Conservation (phyloP, 2,888 invertebrate genomes). For the Pedicia rivosa region DNA sequence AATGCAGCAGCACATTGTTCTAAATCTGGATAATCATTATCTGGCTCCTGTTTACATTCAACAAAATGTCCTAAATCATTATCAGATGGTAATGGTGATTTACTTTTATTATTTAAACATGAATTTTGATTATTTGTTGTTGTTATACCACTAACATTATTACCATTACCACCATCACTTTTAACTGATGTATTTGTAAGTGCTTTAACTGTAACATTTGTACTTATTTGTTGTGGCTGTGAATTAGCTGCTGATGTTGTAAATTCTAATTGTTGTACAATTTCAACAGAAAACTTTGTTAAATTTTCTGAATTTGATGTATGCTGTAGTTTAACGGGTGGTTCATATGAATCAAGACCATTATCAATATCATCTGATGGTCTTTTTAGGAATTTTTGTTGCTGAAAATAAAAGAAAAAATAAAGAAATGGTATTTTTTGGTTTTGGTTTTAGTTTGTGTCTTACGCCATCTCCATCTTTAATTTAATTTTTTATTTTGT, state of each 20-base stretch:
- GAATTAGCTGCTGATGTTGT: constrained; percentile 75
- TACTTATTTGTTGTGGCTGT: constrained; percentile 78
- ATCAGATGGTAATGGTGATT: constrained; percentile 30
- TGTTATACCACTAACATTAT: constrained; percentile 17
- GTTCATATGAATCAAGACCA: constrained; percentile 38
- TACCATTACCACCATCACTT: constrained; percentile 25
- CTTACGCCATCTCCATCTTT: too few relatives aligned
- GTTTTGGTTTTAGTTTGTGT: too few relatives aligned
- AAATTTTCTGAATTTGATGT: constrained; percentile 33
- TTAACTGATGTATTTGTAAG: constrained; percentile 44
- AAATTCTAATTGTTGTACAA: constrained; percentile 81
- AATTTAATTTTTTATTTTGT: too few relatives aligned
- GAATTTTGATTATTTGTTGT: constrained; percentile 10
- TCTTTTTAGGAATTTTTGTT: constrained; percentile 70
- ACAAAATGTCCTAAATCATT: constrained; percentile 47
- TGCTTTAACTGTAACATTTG: constrained; percentile 81
- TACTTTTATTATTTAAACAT: constrained; percentile 30
- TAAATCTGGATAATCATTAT: constrained; percentile 73
- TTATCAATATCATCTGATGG: constrained; percentile 45
- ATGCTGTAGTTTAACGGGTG: constrained; percentile 59
- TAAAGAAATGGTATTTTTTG: too few relatives aligned
- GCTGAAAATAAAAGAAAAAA: constrained; percentile 35
- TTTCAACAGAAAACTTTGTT: constrained; percentile 80
- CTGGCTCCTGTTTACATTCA: constrained; percentile 72
- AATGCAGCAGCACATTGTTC: constrained; percentile 72